Conservation (phyloP, 1,140 invertebrate genomes). For the Drosophila bifasciata region DNA sequence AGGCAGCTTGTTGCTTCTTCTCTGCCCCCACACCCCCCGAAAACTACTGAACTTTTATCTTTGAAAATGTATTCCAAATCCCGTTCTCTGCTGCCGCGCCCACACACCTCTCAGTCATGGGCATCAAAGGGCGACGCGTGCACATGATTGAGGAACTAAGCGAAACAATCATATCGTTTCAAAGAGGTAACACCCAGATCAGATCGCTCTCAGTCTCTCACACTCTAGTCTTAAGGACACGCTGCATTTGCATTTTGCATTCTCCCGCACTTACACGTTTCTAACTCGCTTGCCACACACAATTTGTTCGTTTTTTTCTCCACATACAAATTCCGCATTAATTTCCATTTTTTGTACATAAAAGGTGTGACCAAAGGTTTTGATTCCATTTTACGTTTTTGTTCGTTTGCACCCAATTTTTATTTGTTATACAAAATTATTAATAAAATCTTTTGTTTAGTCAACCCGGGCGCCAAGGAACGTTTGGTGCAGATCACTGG, state of each 20-base stretch:
- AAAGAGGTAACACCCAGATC: constrained; percentile 92
- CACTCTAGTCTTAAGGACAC: constrained; percentile 6
- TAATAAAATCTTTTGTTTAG: constrained; percentile 84
- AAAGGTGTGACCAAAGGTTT: not conserved
- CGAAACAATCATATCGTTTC: constrained; percentile 98
- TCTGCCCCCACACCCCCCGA: no score
- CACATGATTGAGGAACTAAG: constrained; percentile 99
- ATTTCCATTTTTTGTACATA: not conserved
- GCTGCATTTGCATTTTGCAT: constrained; percentile 12
- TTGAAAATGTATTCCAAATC: constrained; percentile 44
- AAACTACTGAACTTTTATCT: constrained; percentile 19
- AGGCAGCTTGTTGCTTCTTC: not conserved
- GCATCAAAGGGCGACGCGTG: constrained; percentile 97
- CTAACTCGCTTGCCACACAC: not conserved
- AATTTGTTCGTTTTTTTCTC: no score
- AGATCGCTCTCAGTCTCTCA: no score
- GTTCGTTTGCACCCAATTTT: not conserved
- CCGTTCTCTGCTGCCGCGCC: not conserved
- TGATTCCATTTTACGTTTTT: constrained; percentile 1
- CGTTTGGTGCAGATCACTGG: constrained; percentile 96
- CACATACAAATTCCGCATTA: constrained; percentile 10
- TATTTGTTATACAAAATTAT: not conserved
- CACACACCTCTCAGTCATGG: constrained; percentile 91
- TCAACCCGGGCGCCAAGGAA: constrained; percentile 95
- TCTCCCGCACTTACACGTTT: constrained; percentile 4